phyloP scores from a whole-genome alignment of 2,797 vertebrate genomes.

The Oceanodroma leucorhoa region DNA sequence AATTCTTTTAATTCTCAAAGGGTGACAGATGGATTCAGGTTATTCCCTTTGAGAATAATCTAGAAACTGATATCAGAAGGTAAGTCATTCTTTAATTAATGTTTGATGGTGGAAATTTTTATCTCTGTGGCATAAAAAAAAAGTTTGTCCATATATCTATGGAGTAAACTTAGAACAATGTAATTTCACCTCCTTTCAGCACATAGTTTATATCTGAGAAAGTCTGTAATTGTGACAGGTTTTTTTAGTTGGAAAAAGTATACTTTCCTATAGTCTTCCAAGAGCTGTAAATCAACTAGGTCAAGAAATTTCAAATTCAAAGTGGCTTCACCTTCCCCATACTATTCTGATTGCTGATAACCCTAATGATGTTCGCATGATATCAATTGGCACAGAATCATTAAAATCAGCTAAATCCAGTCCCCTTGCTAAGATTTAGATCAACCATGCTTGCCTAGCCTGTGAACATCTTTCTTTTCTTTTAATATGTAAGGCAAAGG shows the following conservation, averaged over 20 bases:
- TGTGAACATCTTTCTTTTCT: rapidly evolving
- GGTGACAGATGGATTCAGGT: neutral
- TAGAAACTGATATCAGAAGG: neutral
- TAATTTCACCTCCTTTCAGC: neutral
- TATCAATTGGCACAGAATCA: neutral
- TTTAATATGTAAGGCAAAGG: neutral
- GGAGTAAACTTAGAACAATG: neutral
- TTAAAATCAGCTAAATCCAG: neutral
- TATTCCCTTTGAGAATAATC: neutral
- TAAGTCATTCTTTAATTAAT: neutral
- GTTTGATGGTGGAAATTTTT: neutral
- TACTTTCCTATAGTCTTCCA: neutral
- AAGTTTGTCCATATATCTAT: rapidly evolving
- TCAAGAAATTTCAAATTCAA: conserved; percentile 9
- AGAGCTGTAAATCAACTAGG: neutral
- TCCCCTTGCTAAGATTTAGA: neutral
- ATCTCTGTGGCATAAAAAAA: neutral
- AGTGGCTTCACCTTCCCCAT: neutral
- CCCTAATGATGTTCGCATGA: neutral
- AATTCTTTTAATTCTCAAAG: neutral
- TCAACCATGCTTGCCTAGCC: rapidly evolving
- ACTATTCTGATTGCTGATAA: neutral
- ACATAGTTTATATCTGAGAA: neutral
- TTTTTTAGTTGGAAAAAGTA: neutral
- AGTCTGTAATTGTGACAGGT: neutral